Evolutionary conservation across 2,888 invertebrate species (phyloP).

Genomic region (Stenichneumon culpator): DNA sequence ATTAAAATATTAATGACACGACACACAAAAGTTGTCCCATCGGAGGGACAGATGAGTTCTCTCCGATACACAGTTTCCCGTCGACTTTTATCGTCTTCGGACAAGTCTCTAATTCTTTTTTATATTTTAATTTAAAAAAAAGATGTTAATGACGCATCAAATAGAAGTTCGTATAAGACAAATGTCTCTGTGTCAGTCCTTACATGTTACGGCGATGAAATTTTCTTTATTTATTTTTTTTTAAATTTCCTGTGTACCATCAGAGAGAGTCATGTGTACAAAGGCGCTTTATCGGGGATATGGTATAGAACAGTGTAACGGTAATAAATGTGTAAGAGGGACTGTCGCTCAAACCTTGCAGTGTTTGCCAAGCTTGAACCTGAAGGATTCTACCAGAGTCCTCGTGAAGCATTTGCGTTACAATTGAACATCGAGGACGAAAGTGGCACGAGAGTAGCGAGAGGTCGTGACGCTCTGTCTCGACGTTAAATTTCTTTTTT

Average conservation of each 20-base stretch:
- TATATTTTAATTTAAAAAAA: too few species aligned
- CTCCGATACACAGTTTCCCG: neutral
- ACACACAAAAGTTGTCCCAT: too few species aligned
- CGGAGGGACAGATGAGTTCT: neutral
- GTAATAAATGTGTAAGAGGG: constrained; percentile 1
- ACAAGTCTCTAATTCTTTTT: neutral
- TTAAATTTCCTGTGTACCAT: too few species aligned
- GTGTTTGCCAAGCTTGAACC: neutral
- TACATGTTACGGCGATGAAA: neutral
- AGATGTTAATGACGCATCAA: neutral
- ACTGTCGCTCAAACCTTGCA: neutral
- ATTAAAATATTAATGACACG: too few species aligned
- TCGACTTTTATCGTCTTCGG: neutral
- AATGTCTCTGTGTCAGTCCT: neutral
- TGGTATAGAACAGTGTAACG: neutral
- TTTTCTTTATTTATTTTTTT: neutral
- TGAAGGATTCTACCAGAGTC: neutral
- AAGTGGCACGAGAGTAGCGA: constrained; percentile 27
- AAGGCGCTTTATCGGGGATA: neutral
- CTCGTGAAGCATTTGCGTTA: constrained; percentile 6
- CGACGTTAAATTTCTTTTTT: constrained; percentile 11
- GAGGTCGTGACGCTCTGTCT: constrained; percentile 2
- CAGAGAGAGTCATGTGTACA: neutral
- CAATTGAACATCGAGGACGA: constrained; percentile 4
- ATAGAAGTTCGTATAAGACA: neutral